Conservation (phyloP, 2,113 vertebrate species). For the Accipiter cooperii region DNA sequence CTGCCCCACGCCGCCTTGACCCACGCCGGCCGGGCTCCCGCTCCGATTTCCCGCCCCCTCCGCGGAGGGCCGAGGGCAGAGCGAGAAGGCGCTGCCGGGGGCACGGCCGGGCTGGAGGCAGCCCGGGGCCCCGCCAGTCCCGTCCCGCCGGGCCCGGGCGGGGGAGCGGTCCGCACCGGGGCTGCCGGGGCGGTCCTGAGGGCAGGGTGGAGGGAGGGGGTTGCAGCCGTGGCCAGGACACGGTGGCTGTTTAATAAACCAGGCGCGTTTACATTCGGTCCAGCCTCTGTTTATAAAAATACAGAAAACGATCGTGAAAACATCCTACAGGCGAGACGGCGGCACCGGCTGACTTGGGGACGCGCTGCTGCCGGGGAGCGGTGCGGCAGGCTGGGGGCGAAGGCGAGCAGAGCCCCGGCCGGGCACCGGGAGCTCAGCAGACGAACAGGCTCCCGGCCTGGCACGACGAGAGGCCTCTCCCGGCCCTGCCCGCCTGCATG, state of each 20-base stretch:
- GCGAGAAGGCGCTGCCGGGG: too few species aligned
- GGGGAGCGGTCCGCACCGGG: neutral
- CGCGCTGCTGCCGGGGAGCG: neutral
- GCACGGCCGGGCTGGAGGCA: neutral
- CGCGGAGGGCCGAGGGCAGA: too few species aligned
- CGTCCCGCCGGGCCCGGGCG: too few species aligned
- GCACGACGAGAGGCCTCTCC: neutral
- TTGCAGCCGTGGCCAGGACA: neutral
- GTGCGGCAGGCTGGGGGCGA: neutral
- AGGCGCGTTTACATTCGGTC: neutral
- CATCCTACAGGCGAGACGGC: neutral
- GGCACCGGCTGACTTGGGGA: neutral
- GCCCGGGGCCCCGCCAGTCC: neutral
- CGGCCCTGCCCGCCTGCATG: neutral
- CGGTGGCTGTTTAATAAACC: neutral
- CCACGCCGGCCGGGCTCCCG: neutral
- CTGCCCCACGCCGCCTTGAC: neutral
- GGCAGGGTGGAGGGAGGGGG: neutral
- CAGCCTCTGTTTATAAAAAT: slow-evolving; percentile 26
- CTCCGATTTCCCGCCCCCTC: neutral
- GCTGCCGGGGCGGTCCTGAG: neutral
- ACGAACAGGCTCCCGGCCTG: neutral
- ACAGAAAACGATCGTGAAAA: neutral
- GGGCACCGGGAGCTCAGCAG: neutral
- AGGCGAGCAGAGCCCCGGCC: too few species aligned